Conservation (phyloP, 2,888 invertebrate genomes). For the Pollenia angustigena region DNA sequence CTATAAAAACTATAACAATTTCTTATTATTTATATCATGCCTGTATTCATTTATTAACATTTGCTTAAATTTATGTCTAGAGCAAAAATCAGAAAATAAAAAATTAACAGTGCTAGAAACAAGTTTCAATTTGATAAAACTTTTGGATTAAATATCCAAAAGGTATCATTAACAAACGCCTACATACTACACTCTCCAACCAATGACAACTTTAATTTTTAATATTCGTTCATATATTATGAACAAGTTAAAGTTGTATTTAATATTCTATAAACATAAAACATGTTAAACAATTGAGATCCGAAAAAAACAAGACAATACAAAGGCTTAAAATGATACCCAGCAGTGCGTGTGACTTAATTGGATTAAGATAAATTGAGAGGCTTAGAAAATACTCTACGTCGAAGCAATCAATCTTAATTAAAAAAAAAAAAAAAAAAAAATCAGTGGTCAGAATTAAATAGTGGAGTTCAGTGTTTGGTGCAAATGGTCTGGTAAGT, state of each 20-base stretch:
- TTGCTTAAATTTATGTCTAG: not conserved
- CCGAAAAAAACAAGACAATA: not conserved
- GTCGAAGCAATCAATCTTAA: too few species aligned
- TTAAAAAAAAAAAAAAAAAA: too few species aligned
- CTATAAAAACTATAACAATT: slow-evolving; percentile 19
- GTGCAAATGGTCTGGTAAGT: too few species aligned
- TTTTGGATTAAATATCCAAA: slow-evolving; percentile 19
- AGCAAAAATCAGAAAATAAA: not conserved
- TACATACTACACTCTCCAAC: not conserved
- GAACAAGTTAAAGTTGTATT: slow-evolving; percentile 20
- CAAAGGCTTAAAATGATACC: too few species aligned
- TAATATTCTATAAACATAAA: slow-evolving; percentile 43
- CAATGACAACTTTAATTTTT: slow-evolving; percentile 37
- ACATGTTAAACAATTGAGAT: slow-evolving; percentile 17
- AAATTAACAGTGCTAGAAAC: not conserved
- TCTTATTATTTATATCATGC: not conserved
- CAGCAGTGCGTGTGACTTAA: too few species aligned
- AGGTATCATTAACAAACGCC: slow-evolving; percentile 50
- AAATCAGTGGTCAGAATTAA: too few species aligned
- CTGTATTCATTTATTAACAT: not conserved
- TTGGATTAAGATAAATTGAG: too few species aligned
- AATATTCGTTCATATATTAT: slow-evolving; percentile 8
- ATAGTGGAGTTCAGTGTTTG: too few species aligned
- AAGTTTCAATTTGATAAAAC: slow-evolving; percentile 16
- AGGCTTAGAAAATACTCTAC: too few species aligned